phyloP scores from a whole-genome alignment of 2,888 invertebrate genomes.

The Artemia sinica region DNA sequence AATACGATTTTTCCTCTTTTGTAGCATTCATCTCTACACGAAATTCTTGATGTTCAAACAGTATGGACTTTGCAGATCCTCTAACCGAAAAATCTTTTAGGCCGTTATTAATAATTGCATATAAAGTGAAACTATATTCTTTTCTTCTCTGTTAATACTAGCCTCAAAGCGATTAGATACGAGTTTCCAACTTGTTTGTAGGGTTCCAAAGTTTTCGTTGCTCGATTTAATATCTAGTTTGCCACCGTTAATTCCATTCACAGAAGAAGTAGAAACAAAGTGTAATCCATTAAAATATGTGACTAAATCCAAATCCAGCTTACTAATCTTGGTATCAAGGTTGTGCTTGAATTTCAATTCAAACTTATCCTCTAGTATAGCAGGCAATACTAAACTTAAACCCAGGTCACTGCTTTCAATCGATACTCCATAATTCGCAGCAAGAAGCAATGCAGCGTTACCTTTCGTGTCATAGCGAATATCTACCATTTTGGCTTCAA shows the following conservation, averaged over 20 bases:
- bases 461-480: background rate
- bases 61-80: slow-evolving; percentile 1
- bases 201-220: background rate
- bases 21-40: slow-evolving; percentile 2
- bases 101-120: slow-evolving; percentile 20
- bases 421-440: background rate
- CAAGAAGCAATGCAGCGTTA: background rate
- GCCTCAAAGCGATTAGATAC: background rate
- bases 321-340: background rate
- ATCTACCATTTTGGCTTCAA: background rate
- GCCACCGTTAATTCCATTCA: background rate
- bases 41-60: background rate
- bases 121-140: slow-evolving; percentile 3
- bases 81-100: slow-evolving; percentile 21
- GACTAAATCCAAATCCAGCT: too few species aligned
- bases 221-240: background rate
- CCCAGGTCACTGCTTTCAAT: background rate
- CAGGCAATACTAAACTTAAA: background rate
- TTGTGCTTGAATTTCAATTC: background rate
- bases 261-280: background rate
- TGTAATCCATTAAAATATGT: background rate
- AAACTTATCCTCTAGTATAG: background rate
- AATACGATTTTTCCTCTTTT: slow-evolving; percentile 3
- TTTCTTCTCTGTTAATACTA: background rate
- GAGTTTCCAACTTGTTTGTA: background rate